These are phyloP conservation scores for Lemur catta DNA, from an alignment of 2,797 vertebrate species.

Conservation along the genomic window DNA sequence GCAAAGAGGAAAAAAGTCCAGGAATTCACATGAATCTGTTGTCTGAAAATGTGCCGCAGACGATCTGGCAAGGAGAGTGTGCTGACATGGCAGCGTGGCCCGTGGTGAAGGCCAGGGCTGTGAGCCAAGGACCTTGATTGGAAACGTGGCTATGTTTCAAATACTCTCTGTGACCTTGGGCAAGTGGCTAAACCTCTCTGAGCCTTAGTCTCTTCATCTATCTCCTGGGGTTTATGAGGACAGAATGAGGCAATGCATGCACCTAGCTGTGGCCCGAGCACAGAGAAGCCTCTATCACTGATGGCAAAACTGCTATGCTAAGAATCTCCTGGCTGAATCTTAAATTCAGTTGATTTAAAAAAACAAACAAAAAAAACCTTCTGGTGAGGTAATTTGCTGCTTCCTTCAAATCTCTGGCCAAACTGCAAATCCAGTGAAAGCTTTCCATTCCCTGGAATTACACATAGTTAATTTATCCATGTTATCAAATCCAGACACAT, in stretches of 20 bases:
- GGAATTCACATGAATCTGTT: not conserved
- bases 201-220: not conserved
- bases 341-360: not conserved
- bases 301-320: not conserved
- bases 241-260: not conserved
- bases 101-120: not conserved
- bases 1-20: not conserved
- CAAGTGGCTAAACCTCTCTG: not conserved
- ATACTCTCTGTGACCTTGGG: not conserved
- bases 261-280: not conserved
- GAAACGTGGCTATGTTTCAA: not conserved
- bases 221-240: not conserved
- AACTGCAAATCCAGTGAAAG: not conserved
- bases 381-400: not conserved
- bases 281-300: not conserved
- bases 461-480: not conserved
- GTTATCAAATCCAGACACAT: not conserved
- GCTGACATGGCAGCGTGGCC: not conserved
- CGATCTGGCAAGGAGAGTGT: not conserved
- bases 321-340: not conserved
- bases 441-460: not conserved
- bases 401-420: not conserved
- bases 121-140: not conserved
- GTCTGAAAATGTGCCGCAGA: not conserved
- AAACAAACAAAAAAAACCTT: not conserved